Evolutionary conservation across 2,888 invertebrate species (phyloP).

Genomic region (Pegoplata infirma): DNA sequence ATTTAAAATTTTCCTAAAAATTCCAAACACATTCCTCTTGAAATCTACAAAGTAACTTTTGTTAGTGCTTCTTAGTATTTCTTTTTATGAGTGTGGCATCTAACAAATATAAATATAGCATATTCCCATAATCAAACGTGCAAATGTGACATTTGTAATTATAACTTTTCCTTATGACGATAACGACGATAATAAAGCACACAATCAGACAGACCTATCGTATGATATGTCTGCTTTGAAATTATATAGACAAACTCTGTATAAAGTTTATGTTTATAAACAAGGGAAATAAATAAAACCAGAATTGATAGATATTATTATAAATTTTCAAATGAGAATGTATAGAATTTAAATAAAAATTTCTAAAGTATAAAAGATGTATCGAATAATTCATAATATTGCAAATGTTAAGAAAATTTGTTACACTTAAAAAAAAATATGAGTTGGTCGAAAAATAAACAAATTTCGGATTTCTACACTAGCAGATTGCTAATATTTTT

Average conservation of each 20-base stretch:
- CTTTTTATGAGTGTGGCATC: not conserved
- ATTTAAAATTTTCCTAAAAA: too few relatives aligned
- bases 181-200: not conserved
- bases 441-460: too few relatives aligned
- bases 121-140: not conserved
- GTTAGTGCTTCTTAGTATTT: too few relatives aligned
- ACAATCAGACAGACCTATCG: not conserved
- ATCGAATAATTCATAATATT: constrained; percentile 34
- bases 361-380: constrained; percentile 27
- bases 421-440: too few relatives aligned
- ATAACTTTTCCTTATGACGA: constrained; percentile 4
- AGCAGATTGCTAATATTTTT: too few relatives aligned
- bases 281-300: not conserved
- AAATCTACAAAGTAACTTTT: too few relatives aligned
- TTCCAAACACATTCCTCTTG: not conserved
- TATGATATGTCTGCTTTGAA: not conserved
- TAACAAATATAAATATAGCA: not conserved
- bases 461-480: too few relatives aligned
- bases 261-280: not conserved
- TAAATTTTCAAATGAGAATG: constrained; percentile 24
- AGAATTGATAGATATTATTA: constrained; percentile 39
- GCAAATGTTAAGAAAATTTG: constrained; percentile 31
- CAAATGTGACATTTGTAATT: constrained; percentile 22
- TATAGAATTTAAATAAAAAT: constrained; percentile 16
- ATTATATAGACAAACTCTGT: not conserved